Base-by-base conservation (phyloP, 2,888 invertebrate genomes). In the Patella ulyssiponensis region DNA sequence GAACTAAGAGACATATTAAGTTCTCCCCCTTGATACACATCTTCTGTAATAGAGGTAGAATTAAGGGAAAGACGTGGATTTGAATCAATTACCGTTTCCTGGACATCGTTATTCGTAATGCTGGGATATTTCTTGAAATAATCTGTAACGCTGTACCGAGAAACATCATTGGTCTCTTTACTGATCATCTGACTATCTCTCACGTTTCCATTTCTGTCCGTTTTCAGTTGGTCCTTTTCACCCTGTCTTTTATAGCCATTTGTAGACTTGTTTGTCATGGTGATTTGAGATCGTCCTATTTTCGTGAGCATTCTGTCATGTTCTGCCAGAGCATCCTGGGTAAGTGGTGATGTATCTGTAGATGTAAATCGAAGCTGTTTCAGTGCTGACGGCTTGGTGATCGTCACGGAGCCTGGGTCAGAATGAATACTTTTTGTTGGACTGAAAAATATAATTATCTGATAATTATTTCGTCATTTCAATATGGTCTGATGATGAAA, bases 91-190 rank as follows among this genome's bases (percentile, higher is more conserved):
- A 44, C 44, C 44, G 44, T 44, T 44, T 44, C 44, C 44, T 7
- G 3, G 44, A 44, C 44, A 44, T 9, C 44, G 44, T 44, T 44
- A 5, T 23, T 23, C 20, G 23, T 27, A 54, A 56, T 23, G 15
- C 27, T 53, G 17, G 82, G 83, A 79, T 89, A 88, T 79, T 87
- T 89, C 53, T 77, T 83, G 72, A 88, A 89, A 79, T 89, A 88
- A 69, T 89, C 88, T 5, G 86, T 88, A 3, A 88, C 84, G 77
- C 89, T 89, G 77, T 86, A 87, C 12, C 88, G 78, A 2, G 88
- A 87, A 44, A 82, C 80, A 53, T 82, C 82, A 27, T n/a, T 54
- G 3, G 52, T 52, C 2, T 75, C 14, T 15, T 17, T 71, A 14
- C 44, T 14, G 17, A 53, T 71, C 69, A n/a, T n/a, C 17, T 54